These are phyloP conservation scores for Pseudocheirus occidentalis DNA, from an alignment of 2,797 vertebrate genomes.

Conservation along the genomic window DNA sequence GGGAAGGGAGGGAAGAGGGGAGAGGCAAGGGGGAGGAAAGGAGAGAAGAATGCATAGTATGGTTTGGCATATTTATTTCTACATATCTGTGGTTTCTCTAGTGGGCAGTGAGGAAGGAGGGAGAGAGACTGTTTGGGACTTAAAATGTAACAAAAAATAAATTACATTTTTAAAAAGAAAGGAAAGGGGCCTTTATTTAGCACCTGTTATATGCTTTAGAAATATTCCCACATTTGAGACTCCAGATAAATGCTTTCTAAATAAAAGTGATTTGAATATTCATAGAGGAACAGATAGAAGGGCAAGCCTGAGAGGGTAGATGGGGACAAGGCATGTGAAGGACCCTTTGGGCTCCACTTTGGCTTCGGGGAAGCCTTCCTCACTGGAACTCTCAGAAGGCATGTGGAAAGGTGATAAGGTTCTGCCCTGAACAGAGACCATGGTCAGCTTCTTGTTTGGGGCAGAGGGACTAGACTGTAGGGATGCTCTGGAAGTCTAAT, in stretches of 20 bases:
- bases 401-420: neutral
- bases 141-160: neutral
- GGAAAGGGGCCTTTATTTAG: neutral
- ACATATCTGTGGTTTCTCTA: neutral
- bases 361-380: neutral
- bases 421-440: neutral
- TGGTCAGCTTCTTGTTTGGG: neutral
- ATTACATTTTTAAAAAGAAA: neutral
- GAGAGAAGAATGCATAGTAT: neutral
- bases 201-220: neutral
- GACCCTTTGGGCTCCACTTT: neutral
- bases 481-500: neutral
- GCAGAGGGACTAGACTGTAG: neutral
- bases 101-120: neutral
- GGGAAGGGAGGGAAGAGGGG: too few relatives aligned
- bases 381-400: neutral
- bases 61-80: neutral
- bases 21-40: too few relatives aligned
- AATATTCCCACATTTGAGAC: neutral
- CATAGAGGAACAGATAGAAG: neutral
- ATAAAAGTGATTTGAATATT: neutral
- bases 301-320: neutral
- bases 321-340: neutral
- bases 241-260: neutral
- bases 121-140: neutral